A percentile compares a stretch with the other conserved stretches of the same genome.
Conservation (phyloP, 2,888 invertebrate species). For the Druceiella hillmani region DNA sequence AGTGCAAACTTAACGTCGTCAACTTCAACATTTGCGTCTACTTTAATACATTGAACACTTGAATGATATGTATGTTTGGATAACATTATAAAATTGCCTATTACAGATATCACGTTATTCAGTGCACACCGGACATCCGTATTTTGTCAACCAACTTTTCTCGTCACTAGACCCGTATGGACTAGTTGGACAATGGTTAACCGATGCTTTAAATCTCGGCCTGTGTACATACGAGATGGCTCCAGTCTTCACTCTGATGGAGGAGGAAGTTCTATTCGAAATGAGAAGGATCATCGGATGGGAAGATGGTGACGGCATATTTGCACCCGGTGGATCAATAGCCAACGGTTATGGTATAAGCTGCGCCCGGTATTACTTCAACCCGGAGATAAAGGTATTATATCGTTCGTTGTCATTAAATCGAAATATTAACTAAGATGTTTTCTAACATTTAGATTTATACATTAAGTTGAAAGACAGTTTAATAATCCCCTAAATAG, state of each 20-base stretch:
- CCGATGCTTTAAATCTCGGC: constrained; percentile 80
- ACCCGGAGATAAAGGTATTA: constrained; percentile 77
- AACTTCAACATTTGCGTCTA: no score
- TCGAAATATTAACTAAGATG: no score
- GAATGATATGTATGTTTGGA: no score
- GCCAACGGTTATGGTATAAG: constrained; percentile 90
- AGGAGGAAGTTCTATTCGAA: constrained; percentile 71
- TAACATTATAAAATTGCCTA: no score
- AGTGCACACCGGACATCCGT: constrained; percentile 86
- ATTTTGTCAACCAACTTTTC: constrained; percentile 84
- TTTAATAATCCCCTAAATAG: no score
- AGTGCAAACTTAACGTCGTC: no score
- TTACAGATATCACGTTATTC: constrained; percentile 61
- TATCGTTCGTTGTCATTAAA: no score
- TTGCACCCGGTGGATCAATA: constrained; percentile 86
- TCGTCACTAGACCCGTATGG: constrained; percentile 83
- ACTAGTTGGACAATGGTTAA: constrained; percentile 77
- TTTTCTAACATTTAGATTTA: no score
- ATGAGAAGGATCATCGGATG: constrained; percentile 78
- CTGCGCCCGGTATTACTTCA: constrained; percentile 67
- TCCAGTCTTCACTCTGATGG: constrained; percentile 84
- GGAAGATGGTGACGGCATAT: constrained; percentile 81
- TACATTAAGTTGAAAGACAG: no score
- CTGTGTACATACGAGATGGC: constrained; percentile 89
- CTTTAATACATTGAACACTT: no score